Base-by-base conservation (phyloP, 1,140 invertebrate genomes). In the Stegodyphus mimosarum region DNA sequence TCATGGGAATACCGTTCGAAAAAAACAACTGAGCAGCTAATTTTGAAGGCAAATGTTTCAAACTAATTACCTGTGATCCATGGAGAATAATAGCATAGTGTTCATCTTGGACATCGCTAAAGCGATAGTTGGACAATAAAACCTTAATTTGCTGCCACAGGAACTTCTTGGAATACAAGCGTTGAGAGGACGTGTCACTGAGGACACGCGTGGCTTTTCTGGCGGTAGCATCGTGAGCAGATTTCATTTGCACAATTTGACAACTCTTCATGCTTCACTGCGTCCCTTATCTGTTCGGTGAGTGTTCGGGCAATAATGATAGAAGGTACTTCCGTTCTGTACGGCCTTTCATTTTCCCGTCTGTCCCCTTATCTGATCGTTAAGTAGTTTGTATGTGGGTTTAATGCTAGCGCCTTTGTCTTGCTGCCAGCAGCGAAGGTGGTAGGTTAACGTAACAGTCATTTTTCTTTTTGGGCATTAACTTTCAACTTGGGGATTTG, bases 301-400 rank as follows among this genome's bases (percentile, higher is more conserved):
- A 67, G 15, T 79, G 70, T 81, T 72, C 48, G 52, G 69, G 48
- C 71, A 83, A 83, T 74, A 73, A 83, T 83, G 80, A 83, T 67
- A 52, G 80, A 83, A 48, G 64, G 13, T 83, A 83, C 80, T 83
- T 83, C 80, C 80, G 80, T 71, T 71, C 80, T 81, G 71, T 81
- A 72, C 72, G 51, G 48, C 67, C n/a, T 74, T 66, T 66, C 69
- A 33, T 33, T 33, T 33, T 66, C 48, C 71, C 80, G 60, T 60
- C 78, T 72, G 50, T 79, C 51, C 80, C 66, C 74, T 71, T 74
- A 33, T 33, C 80, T 83, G 80, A 83, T 83, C 49, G 55, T 55
- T 81, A 81, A 74, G 80, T 83, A 67, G 80, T 83, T 83, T 83
- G 80, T 83, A 51, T 83, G 80, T 83, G 80, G 80, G 80, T 74